phyloP scores from a whole-genome alignment of 2,888 invertebrate genomes.

The Amaurobius ferox region DNA sequence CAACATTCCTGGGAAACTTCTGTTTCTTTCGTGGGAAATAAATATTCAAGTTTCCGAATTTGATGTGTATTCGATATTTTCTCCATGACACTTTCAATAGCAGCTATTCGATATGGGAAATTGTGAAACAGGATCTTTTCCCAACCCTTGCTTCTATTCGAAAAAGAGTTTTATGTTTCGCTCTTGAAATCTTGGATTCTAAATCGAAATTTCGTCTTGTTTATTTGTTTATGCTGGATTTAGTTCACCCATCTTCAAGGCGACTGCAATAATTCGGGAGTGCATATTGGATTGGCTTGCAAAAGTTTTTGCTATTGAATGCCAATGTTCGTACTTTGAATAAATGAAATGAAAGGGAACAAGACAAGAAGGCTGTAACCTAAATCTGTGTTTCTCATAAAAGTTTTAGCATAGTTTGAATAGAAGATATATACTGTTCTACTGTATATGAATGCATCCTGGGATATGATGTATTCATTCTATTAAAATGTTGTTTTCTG shows the following conservation, averaged over 20 bases:
- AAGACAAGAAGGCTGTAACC: neutral
- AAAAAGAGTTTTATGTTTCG: neutral
- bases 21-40: neutral
- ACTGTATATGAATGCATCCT: too few relatives aligned
- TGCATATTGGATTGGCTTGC: conserved; percentile 8
- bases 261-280: neutral
- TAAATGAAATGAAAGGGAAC: neutral
- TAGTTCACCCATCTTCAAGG: neutral
- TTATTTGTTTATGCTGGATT: conserved; percentile 5
- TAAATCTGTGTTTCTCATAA: too few relatives aligned
- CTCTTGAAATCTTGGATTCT: neutral
- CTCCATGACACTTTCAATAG: conserved; percentile 13
- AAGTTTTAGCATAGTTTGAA: too few relatives aligned
- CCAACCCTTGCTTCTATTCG: neutral
- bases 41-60: conserved; percentile 12
- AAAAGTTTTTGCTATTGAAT: neutral
- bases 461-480: too few relatives aligned
- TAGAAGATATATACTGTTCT: too few relatives aligned
- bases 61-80: conserved; percentile 14
- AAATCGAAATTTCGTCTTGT: neutral
- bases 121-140: conserved; percentile 13
- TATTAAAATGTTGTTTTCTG: too few relatives aligned
- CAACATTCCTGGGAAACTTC: neutral
- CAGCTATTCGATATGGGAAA: conserved; percentile 9
- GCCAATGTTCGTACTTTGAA: neutral